Percentiles rank a stretch among this genome's conserved stretches.
phyloP scores from a whole-genome alignment of 2,113 vertebrate genomes.

The Carettochelys insculpta region DNA sequence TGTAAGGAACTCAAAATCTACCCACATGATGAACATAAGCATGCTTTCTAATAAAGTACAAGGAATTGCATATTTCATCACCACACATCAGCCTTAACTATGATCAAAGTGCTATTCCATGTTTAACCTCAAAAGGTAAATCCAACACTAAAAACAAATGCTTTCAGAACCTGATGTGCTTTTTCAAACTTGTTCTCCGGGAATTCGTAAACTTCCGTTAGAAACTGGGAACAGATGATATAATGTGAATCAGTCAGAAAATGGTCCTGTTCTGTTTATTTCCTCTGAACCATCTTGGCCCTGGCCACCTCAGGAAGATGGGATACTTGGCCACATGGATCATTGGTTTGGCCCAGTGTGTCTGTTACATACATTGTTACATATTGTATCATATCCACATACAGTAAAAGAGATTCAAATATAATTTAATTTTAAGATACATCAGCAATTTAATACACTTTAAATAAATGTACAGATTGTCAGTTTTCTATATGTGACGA shows the following conservation, averaged over 20 bases:
- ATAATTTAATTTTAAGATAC: no score
- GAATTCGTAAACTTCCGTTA: not conserved
- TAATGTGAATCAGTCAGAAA: not conserved
- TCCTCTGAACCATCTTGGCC: not conserved
- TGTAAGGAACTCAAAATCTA: not conserved
- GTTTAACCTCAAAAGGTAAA: not conserved
- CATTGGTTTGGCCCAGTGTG: not conserved
- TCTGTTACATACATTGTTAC: no score
- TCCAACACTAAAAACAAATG: not conserved
- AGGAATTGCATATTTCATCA: not conserved
- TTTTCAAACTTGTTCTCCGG: not conserved
- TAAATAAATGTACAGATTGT: no score
- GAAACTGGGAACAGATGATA: not conserved
- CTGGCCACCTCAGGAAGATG: not conserved
- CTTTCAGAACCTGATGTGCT: not conserved
- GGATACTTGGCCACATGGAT: not conserved
- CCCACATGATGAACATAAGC: not conserved
- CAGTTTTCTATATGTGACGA: not conserved
- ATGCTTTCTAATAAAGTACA: not conserved
- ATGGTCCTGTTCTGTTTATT: not conserved
- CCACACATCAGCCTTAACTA: rapidly evolving
- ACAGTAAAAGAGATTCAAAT: not conserved
- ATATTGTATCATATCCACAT: not conserved
- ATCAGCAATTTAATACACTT: not conserved
- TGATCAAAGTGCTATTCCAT: not conserved